A percentile compares a stretch with the other conserved stretches of the same genome.
Evolutionary conservation across 2,888 invertebrate genomes (phyloP).

Genomic region (Furcula furcula): DNA sequence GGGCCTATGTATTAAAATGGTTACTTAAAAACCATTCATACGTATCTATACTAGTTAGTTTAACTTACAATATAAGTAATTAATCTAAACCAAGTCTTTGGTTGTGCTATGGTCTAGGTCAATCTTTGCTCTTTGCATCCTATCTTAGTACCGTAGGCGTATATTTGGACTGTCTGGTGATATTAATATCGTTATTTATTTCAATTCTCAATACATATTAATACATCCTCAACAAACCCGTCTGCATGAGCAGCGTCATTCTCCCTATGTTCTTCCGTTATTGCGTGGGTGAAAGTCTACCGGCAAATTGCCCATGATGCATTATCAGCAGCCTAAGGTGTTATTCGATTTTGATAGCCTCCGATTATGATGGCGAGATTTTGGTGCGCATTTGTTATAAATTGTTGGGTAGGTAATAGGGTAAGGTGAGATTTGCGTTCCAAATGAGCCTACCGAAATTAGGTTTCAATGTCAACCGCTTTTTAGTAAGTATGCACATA

Average conservation of each 20-base stretch:
- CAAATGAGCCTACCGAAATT: background rate
- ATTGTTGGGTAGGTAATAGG: background rate
- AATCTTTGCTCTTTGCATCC: no score
- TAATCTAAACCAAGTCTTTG: no score
- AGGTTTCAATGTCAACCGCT: no score
- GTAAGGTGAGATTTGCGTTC: background rate
- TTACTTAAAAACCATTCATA: no score
- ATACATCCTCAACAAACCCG: slow-evolving; percentile 18
- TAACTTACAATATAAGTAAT: no score
- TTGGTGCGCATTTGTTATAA: slow-evolving; percentile 3
- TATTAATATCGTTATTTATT: background rate
- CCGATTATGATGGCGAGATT: slow-evolving; percentile 14
- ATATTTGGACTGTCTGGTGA: no score
- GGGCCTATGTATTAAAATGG: no score
- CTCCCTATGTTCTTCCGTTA: slow-evolving; percentile 29
- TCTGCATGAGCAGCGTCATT: slow-evolving; percentile 19
- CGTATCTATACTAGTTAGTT: no score
- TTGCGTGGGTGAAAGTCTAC: slow-evolving; percentile 49
- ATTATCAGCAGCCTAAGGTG: slow-evolving; percentile 22
- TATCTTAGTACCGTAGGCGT: no score
- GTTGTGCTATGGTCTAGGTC: no score
- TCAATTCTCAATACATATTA: slow-evolving; percentile 6
- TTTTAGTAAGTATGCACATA: no score
- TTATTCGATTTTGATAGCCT: slow-evolving; percentile 36
- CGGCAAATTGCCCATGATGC: slow-evolving; percentile 37